Conservation (phyloP, 1,140 invertebrate genomes). For the Ceratosolen fusciceps region DNA sequence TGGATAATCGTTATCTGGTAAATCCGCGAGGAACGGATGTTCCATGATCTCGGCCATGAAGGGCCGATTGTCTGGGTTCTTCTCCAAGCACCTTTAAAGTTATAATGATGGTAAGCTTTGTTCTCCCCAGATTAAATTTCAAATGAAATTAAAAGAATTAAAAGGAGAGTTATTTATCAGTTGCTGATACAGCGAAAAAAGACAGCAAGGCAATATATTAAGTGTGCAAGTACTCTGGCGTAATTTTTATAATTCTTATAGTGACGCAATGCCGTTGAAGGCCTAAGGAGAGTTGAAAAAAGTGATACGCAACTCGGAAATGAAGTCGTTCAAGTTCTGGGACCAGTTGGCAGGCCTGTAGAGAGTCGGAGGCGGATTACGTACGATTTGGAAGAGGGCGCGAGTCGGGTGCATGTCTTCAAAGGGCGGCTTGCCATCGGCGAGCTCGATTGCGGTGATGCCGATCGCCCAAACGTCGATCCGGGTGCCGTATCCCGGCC, state of each 20-base stretch:
- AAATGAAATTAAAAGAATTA: too few relatives aligned
- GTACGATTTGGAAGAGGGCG: slow-evolving; percentile 87
- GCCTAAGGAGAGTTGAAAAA: too few relatives aligned
- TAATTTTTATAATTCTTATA: too few relatives aligned
- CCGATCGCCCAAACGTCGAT: slow-evolving; percentile 94
- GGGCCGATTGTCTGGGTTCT: slow-evolving; percentile 91
- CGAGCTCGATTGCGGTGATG: slow-evolving; percentile 92
- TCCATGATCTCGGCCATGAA: slow-evolving; percentile 86
- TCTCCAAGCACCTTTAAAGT: slow-evolving; percentile 86
- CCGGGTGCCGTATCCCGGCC: slow-evolving; percentile 78
- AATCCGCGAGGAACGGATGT: slow-evolving; percentile 86
- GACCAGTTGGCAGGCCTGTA: slow-evolving; percentile 83
- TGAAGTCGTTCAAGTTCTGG: slow-evolving; percentile 86
- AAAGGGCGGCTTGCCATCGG: slow-evolving; percentile 88
- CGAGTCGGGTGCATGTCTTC: slow-evolving; percentile 89
- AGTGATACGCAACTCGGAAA: slow-evolving; percentile 78
- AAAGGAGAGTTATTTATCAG: too few relatives aligned
- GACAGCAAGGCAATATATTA: too few relatives aligned
- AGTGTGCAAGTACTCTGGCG: too few relatives aligned
- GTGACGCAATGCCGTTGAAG: too few relatives aligned
- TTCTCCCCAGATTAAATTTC: neutral
- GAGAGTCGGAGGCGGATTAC: slow-evolving; percentile 88
- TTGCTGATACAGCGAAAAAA: too few relatives aligned
- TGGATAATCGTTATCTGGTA: slow-evolving; percentile 83
- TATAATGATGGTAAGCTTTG: neutral